A percentile compares a stretch with the other conserved stretches of the same genome.
phyloP scores from a whole-genome alignment of 1,140 invertebrate genomes.

The Macrosteles quadrilineatus region DNA sequence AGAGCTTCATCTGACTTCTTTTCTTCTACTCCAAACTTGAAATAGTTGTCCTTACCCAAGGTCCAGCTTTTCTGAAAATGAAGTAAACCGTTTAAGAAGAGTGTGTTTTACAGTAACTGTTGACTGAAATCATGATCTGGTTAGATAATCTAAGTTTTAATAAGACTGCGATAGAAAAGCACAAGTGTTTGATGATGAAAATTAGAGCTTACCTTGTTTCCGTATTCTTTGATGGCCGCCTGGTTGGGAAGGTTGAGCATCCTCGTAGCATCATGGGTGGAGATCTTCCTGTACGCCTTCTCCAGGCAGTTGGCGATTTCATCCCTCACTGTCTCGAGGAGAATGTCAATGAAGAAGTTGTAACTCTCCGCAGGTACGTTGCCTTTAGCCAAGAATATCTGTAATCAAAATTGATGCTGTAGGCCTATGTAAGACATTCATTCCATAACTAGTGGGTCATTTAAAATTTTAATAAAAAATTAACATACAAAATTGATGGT shows the following conservation, averaged over 20 bases:
- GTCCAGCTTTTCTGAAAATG: slow-evolving; percentile 73
- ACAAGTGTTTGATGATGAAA: no score
- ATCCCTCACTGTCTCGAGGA: slow-evolving; percentile 92
- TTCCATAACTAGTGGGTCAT: no score
- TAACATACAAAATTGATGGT: no score
- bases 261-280: slow-evolving; percentile 81
- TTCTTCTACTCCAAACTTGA: slow-evolving; percentile 73
- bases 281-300: slow-evolving; percentile 92
- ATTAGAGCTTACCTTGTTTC: slow-evolving; percentile 65
- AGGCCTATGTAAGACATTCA: no score
- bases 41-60: slow-evolving; percentile 74
- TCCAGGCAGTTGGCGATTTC: slow-evolving; percentile 97
- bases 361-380: slow-evolving; percentile 97
- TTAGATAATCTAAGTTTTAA: no score
- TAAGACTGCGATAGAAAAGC: no score
- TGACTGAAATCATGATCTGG: no score
- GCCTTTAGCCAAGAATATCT: slow-evolving; percentile 84
- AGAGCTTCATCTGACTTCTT: slow-evolving; percentile 80
- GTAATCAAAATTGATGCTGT: no score
- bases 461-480: no score
- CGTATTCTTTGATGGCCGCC: slow-evolving; percentile 77
- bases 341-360: slow-evolving; percentile 96
- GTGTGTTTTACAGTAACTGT: no score
- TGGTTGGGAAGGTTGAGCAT: slow-evolving; percentile 86
- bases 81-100: no score